These are phyloP conservation scores for Drosophila yakuba DNA, from an alignment of 1,140 invertebrate species.

Conservation along the genomic window DNA sequence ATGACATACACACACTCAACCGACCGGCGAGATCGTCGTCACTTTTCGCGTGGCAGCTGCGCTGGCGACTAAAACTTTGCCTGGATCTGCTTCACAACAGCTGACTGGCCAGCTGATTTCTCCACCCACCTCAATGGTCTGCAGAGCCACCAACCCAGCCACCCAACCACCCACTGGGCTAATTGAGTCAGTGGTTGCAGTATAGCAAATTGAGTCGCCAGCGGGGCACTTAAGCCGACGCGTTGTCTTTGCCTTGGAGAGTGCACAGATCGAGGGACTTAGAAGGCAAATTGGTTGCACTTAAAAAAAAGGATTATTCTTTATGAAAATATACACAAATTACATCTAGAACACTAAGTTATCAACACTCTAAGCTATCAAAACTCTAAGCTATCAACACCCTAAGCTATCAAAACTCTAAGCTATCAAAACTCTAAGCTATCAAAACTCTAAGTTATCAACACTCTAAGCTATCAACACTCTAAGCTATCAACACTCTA, in stretches of 20 bases:
- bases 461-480: too few relatives aligned
- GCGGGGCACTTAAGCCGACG: conserved; percentile 18
- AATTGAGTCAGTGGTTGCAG: conserved; percentile 24
- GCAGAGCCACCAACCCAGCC: background rate
- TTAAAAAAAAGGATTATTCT: background rate
- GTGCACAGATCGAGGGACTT: conserved; percentile 20
- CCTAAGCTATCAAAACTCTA: too few relatives aligned
- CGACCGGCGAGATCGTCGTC: background rate
- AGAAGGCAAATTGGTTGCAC: conserved; percentile 15
- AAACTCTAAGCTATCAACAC: too few relatives aligned
- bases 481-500: too few relatives aligned
- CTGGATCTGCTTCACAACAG: conserved; percentile 20
- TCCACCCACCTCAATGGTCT: background rate
- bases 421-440: too few relatives aligned
- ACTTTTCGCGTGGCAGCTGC: background rate
- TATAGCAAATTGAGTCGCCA: conserved; percentile 31
- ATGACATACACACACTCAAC: conserved; percentile 40
- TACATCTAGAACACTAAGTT: background rate
- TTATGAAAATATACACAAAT: background rate
- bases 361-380: too few relatives aligned
- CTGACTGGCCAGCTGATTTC: conserved; percentile 33
- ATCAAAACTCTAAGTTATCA: too few relatives aligned
- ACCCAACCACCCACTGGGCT: conserved; percentile 12
- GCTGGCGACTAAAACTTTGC: background rate
- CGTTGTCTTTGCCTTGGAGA: conserved; percentile 33